phyloP scores from a whole-genome alignment of 2,797 vertebrate species.

The Enteromius unitaeniatus region DNA sequence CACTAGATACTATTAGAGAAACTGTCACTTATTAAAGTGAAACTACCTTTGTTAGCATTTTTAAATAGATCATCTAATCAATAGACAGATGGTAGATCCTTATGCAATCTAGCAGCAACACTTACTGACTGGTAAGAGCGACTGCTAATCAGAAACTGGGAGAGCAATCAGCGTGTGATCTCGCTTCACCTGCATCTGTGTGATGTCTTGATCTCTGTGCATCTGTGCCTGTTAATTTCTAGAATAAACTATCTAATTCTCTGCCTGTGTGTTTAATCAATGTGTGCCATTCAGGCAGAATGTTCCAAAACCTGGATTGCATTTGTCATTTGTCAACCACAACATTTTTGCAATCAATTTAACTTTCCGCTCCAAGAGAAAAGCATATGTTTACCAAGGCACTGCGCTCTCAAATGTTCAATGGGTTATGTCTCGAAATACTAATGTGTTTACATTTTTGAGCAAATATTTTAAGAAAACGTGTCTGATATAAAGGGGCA shows the following conservation, averaged over 20 bases:
- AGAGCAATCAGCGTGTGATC: constrained; percentile 21
- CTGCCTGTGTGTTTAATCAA: constrained; percentile 34
- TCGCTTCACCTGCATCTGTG: constrained; percentile 32
- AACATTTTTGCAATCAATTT: constrained; percentile 45
- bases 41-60: neutral
- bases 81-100: neutral
- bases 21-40: neutral
- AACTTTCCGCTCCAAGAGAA: constrained; percentile 16
- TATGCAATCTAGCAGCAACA: constrained; percentile 5
- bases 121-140: neutral
- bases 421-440: neutral
- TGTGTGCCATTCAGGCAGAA: constrained; percentile 27
- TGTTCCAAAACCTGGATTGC: constrained; percentile 25
- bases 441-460: constrained; percentile 16
- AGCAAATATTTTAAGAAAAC: constrained; percentile 4
- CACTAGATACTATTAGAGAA: neutral
- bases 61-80: neutral
- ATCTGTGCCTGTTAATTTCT: constrained; percentile 32
- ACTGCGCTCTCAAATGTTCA: constrained; percentile 2
- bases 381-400: constrained; percentile 37
- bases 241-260: constrained; percentile 26
- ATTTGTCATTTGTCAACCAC: constrained; percentile 48
- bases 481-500: neutral
- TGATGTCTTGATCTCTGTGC: constrained; percentile 26
- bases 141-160: constrained; percentile 21